Conservation (phyloP, 2,113 vertebrate genomes). For the Phylloscopus trochilus region DNA sequence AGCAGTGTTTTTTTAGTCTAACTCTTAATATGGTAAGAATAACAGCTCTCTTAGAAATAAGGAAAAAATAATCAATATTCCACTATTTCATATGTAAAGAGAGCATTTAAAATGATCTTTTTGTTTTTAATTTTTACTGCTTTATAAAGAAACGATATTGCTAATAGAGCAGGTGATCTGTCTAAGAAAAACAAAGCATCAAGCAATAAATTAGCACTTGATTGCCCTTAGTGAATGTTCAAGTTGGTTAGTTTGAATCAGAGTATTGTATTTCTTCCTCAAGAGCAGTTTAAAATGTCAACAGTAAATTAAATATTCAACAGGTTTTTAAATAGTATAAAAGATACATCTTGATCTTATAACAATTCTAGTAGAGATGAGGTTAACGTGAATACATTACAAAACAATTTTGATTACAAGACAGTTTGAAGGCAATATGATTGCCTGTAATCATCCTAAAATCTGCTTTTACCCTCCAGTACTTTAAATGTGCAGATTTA, state of each 20-base stretch:
- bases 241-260: not conserved
- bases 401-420: not conserved
- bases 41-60: not conserved
- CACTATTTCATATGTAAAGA: not conserved
- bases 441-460: not conserved
- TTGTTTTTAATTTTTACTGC: not conserved
- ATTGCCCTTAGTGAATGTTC: not conserved
- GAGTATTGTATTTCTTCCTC: not conserved
- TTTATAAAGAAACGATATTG: not conserved
- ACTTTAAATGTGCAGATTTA: not conserved
- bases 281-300: not conserved
- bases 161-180: not conserved
- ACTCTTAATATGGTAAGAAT: not conserved
- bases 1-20: not conserved
- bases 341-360: not conserved
- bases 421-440: not conserved
- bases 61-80: not conserved
- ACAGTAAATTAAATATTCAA: constrained; percentile 5
- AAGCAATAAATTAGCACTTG: constrained; percentile 2
- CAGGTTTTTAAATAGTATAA: not conserved
- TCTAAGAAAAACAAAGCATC: not conserved
- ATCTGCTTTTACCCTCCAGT: not conserved
- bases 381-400: not conserved
- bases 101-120: not conserved
- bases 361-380: not conserved